phyloP scores from a whole-genome alignment of 2,113 vertebrate genomes.

The Siphamia tubifer region DNA sequence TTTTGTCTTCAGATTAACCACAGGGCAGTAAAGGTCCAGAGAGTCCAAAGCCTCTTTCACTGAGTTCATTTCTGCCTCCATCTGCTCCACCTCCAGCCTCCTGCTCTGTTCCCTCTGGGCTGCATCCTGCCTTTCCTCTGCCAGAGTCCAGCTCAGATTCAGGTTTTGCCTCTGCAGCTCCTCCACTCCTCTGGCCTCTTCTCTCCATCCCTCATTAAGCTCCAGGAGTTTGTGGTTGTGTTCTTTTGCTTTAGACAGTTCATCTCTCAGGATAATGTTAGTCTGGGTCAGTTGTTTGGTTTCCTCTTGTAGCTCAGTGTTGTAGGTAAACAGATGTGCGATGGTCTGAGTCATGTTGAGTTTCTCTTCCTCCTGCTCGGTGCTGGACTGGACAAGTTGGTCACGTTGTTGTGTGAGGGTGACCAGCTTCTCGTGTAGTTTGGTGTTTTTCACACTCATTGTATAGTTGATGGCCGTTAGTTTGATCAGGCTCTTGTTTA shows the following conservation, averaged over 20 bases:
- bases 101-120: neutral
- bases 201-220: neutral
- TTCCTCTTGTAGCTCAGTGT: neutral
- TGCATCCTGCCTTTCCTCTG: neutral
- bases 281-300: neutral
- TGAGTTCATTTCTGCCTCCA: neutral
- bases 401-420: slow-evolving; percentile 6
- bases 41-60: neutral
- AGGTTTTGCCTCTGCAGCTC: neutral
- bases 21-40: slow-evolving; percentile 46
- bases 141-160: neutral
- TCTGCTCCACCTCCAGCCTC: neutral
- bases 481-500: neutral
- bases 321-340: neutral
- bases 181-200: neutral
- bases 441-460: neutral
- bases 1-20: slow-evolving; percentile 15
- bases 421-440: neutral
- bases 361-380: neutral
- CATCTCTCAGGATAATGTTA: neutral
- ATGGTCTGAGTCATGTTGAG: slow-evolving; percentile 11
- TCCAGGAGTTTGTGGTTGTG: neutral
- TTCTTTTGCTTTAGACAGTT: neutral
- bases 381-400: neutral
- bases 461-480: neutral